Evolutionary conservation across 2,113 vertebrate species (phyloP).

Genomic region (Leptosomus discolor): DNA sequence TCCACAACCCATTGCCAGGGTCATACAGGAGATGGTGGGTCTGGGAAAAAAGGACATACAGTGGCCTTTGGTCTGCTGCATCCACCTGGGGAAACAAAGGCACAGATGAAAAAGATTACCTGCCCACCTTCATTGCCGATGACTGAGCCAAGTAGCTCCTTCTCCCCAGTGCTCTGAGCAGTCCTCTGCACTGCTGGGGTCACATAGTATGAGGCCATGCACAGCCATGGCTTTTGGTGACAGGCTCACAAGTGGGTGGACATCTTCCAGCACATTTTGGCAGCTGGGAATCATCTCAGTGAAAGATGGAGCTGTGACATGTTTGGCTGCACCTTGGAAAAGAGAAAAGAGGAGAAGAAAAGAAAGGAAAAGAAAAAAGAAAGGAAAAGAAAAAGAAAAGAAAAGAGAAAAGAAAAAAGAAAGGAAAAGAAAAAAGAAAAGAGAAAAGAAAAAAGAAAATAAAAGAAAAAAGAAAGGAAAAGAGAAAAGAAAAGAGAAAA

Average conservation of each 20-base stretch:
- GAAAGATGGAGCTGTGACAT: not conserved
- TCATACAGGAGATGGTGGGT: not conserved
- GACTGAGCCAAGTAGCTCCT: not conserved
- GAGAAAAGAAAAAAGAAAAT: rapidly evolving
- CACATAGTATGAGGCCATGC: not conserved
- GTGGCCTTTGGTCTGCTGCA: not conserved
- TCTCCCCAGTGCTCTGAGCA: not conserved
- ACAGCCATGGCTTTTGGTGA: not conserved
- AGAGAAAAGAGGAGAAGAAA: not conserved
- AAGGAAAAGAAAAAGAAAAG: too few species aligned
- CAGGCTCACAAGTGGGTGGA: not conserved
- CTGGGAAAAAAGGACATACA: not conserved
- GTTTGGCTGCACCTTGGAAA: not conserved
- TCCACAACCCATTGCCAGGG: not conserved
- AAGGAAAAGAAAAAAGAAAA: not conserved
- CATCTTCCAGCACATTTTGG: not conserved
- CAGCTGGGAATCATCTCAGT: not conserved
- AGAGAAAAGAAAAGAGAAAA: too few species aligned
- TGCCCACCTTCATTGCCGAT: not conserved
- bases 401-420: too few species aligned
- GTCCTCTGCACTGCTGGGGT: not conserved
- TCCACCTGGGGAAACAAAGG: not conserved
- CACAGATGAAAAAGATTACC: not conserved
- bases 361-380: not conserved
- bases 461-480: not conserved